These are phyloP conservation scores for Montipora capitata DNA, from an alignment of 92 coral and sea anemone genomes.

Conservation along the genomic window DNA sequence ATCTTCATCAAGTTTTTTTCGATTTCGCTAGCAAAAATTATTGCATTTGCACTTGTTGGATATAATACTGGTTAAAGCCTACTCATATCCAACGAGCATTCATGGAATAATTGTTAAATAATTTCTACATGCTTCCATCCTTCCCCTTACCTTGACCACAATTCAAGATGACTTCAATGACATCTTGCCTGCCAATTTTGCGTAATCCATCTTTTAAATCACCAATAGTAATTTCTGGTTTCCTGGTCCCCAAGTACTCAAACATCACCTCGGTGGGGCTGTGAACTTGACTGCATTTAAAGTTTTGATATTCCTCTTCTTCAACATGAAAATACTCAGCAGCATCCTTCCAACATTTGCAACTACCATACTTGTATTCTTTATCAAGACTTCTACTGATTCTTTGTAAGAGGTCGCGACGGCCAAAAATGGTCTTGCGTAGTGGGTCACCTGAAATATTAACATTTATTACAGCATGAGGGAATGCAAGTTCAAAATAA, in stretches of 20 bases:
- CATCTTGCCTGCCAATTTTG: conserved; percentile 6
- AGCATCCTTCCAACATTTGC: conserved; percentile 31
- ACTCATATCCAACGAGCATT: too few species aligned
- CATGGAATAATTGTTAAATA: too few species aligned
- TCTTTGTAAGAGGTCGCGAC: conserved; percentile 5
- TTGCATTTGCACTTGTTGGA: too few species aligned
- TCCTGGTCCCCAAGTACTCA: not conserved
- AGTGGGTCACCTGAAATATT: not conserved
- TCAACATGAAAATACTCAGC: conserved; percentile 1
- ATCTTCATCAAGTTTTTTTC: too few species aligned
- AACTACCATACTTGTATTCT: not conserved
- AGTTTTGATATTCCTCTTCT: not conserved
- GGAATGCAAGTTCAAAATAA: too few species aligned
- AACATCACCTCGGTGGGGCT: not conserved
- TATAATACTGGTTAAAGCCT: too few species aligned
- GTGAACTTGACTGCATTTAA: not conserved
- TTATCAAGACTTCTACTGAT: conserved; percentile 10
- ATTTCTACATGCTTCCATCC: too few species aligned
- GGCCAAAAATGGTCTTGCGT: not conserved
- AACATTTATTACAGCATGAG: too few species aligned
- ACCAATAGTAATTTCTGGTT: not conserved
- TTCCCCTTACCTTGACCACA: not conserved
- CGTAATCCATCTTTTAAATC: not conserved
- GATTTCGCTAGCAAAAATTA: too few species aligned
- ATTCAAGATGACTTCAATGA: not conserved